Conservation (phyloP, 2,797 vertebrate species). For the Poecilia wingei region DNA sequence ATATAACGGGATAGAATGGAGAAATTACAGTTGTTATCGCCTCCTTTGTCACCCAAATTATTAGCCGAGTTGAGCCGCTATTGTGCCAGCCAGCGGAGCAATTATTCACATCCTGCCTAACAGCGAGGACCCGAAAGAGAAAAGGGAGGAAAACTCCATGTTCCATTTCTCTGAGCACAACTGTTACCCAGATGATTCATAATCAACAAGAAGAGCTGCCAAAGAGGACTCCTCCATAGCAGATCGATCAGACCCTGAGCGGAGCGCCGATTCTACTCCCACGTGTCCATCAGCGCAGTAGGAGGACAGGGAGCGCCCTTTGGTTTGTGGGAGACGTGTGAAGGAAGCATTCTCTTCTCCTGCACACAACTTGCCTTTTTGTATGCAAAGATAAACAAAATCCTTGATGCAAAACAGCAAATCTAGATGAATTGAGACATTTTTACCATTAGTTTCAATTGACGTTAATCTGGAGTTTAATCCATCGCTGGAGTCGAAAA, state of each 20-base stretch:
- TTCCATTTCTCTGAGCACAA: conserved; percentile 19
- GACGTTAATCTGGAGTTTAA: background rate
- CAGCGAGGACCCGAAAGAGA: conserved; percentile 15
- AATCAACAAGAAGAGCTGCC: conserved; percentile 35
- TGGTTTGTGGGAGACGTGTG: conserved; percentile 37
- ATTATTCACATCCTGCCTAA: conserved; percentile 40
- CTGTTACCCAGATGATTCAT: conserved; percentile 64
- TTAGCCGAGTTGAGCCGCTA: conserved; percentile 42
- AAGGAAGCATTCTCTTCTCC: conserved; percentile 28
- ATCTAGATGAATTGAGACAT: background rate
- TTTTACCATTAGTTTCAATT: background rate
- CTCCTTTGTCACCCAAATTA: conserved; percentile 58
- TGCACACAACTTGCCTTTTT: conserved; percentile 14
- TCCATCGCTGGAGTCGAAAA: background rate
- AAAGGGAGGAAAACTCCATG: conserved; percentile 17
- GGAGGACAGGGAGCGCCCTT: conserved; percentile 41
- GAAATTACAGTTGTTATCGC: conserved; percentile 55
- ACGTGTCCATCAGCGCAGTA: conserved; percentile 36
- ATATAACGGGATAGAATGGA: conserved; percentile 37
- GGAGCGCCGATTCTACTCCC: conserved; percentile 51
- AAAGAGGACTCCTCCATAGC: conserved; percentile 58
- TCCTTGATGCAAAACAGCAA: background rate
- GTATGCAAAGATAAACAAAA: background rate
- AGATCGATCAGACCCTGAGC: conserved; percentile 65
- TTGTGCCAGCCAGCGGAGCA: conserved; percentile 18